These are phyloP conservation scores for Microcebus jonahi DNA, from an alignment of 2,113 vertebrate species.

Conservation along the genomic window DNA sequence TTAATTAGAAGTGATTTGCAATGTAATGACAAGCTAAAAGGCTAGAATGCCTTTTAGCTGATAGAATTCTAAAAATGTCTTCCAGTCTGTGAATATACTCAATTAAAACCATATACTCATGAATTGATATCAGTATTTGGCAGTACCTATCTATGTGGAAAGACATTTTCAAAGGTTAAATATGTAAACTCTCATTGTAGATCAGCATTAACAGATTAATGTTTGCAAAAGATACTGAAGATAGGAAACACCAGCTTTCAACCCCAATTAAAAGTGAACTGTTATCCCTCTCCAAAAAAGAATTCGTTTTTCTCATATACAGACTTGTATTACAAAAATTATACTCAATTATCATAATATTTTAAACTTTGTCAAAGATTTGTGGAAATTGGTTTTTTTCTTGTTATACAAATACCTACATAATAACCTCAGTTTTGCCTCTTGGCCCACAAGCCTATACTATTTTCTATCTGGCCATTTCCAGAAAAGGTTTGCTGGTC, in stretches of 20 bases:
- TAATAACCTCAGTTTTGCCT: conserved; percentile 49
- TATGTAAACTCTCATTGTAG: conserved; percentile 10
- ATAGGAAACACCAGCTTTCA: background rate
- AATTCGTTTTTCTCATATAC: conserved; percentile 36
- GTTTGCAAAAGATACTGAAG: conserved; percentile 18
- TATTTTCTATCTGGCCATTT: conserved; percentile 8
- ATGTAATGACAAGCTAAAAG: conserved; percentile 61
- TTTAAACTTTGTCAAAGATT: conserved; percentile 26
- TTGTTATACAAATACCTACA: background rate
- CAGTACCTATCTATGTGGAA: background rate
- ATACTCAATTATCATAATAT: background rate
- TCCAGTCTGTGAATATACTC: conserved; percentile 32
- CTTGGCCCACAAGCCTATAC: background rate
- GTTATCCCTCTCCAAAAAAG: background rate
- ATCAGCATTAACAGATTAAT: conserved; percentile 41
- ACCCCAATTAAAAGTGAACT: background rate
- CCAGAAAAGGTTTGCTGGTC: background rate
- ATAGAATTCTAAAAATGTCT: conserved; percentile 61
- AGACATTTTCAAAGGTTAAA: conserved; percentile 56
- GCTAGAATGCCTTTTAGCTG: conserved; percentile 47
- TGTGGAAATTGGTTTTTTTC: background rate
- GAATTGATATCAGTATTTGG: background rate
- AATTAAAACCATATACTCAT: conserved; percentile 36
- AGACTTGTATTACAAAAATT: conserved; percentile 23
- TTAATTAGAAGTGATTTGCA: conserved; percentile 58